These are phyloP conservation scores for Gryon sp. DNA, from an alignment of 1,140 invertebrate genomes.

Conservation along the genomic window DNA sequence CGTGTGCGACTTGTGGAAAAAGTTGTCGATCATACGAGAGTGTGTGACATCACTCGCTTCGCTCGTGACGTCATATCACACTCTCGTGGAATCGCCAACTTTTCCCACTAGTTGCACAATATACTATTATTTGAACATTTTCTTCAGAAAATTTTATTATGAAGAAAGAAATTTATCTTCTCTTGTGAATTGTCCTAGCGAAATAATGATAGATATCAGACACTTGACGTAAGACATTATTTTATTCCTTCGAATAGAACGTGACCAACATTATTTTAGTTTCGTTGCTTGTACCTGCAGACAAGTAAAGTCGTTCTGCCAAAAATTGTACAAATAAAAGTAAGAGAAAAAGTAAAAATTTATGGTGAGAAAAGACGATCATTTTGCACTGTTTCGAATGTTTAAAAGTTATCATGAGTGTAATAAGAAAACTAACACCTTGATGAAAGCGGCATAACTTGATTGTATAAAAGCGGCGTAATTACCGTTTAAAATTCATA, in stretches of 20 bases:
- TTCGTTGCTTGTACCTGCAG: not conserved
- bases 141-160: too few species aligned
- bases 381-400: not conserved
- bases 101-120: too few species aligned
- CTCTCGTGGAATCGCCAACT: too few species aligned
- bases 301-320: conserved; percentile 3
- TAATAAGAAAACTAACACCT: conserved; percentile 23
- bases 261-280: conserved; percentile 42
- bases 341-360: not conserved
- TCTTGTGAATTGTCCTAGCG: not conserved
- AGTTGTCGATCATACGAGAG: too few species aligned
- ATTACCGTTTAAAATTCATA: conserved; percentile 56
- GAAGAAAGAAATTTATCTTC: too few species aligned
- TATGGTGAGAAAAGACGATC: not conserved
- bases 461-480: conserved; percentile 57
- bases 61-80: too few species aligned
- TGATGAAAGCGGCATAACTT: conserved; percentile 29
- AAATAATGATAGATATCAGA: conserved; percentile 41
- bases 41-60: too few species aligned
- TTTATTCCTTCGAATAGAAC: conserved; percentile 25
- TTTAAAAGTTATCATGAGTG: conserved; percentile 3
- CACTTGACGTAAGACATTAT: conserved; percentile 23
- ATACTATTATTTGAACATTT: too few species aligned
- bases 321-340: too few species aligned
- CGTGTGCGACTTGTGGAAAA: too few species aligned